Evolutionary conservation across 2,888 invertebrate species (phyloP).

Genomic region (Hydriomena furcata): DNA sequence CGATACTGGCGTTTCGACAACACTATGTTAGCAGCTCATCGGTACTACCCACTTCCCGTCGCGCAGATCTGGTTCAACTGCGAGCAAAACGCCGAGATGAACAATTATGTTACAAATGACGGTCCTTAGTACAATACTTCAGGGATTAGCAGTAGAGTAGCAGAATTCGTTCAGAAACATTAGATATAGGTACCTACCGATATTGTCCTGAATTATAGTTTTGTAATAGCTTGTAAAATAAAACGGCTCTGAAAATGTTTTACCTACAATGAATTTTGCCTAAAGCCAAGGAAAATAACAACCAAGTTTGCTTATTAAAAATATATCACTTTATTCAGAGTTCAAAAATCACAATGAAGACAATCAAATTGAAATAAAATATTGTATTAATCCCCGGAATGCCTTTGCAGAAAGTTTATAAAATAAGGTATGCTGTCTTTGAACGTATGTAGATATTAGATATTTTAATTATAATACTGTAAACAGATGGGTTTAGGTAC

Average conservation of each 20-base stretch:
- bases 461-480: conserved; percentile 24
- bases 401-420: conserved; percentile 4
- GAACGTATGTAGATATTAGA: background rate
- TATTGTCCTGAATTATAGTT: too few species aligned
- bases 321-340: conserved; percentile 74
- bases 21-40: conserved; percentile 80
- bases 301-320: conserved; percentile 49
- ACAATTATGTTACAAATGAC: conserved; percentile 63
- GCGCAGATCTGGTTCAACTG: conserved; percentile 89
- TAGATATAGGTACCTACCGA: too few species aligned
- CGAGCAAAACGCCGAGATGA: conserved; percentile 70
- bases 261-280: too few species aligned
- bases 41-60: conserved; percentile 85
- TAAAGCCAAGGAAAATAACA: conserved; percentile 7
- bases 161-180: too few species aligned
- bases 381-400: conserved; percentile 30
- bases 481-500: too few species aligned
- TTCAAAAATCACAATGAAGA: conserved; percentile 50
- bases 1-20: conserved; percentile 91
- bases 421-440: too few species aligned
- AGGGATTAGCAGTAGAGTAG: too few species aligned
- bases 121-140: conserved; percentile 53
- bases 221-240: too few species aligned
- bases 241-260: too few species aligned
- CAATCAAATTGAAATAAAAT: conserved; percentile 31